Evolutionary conservation across 2,888 invertebrate species (phyloP).

Genomic region (Oscheius sp.): DNA sequence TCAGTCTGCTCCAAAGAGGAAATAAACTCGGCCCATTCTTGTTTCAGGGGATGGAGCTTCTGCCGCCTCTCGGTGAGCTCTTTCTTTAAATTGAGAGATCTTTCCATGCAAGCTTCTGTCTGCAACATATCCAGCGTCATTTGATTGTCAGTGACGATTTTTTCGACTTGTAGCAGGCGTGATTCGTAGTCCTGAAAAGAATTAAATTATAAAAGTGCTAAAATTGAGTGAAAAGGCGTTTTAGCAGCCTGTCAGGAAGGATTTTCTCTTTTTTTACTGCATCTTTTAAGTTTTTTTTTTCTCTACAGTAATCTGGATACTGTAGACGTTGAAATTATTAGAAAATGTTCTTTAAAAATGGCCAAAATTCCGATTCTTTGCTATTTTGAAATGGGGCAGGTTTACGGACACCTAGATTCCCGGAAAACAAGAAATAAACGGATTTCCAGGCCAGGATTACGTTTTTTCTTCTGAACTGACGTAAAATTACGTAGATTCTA

Average conservation of each 20-base stretch:
- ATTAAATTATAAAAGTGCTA: not conserved
- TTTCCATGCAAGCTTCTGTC: constrained; percentile 54
- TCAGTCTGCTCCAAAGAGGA: constrained; percentile 10
- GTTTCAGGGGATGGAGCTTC: not conserved
- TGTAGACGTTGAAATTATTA: not conserved
- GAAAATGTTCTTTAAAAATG: not conserved
- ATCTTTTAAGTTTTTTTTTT: too few species aligned
- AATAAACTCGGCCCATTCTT: constrained; percentile 27
- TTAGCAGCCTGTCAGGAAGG: not conserved
- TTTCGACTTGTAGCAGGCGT: constrained; percentile 49
- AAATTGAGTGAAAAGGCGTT: not conserved
- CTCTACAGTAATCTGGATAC: not conserved
- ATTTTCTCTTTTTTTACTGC: too few species aligned
- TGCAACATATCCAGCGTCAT: constrained; percentile 69
- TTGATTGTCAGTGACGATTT: constrained; percentile 52
- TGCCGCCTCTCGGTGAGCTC: constrained; percentile 26
- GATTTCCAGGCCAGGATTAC: too few species aligned
- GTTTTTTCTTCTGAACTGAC: too few species aligned
- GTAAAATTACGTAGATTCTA: too few species aligned
- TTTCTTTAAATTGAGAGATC: constrained; percentile 33
- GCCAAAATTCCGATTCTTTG: too few species aligned
- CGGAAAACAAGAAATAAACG: too few species aligned
- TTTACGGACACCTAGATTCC: too few species aligned
- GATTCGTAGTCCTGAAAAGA: constrained; percentile 9
- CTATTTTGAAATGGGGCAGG: too few species aligned